Evolutionary conservation across 1,140 invertebrate species (phyloP), one percentile per base, ranked within the genome.

Genomic region (Scaptomyza pallida): DNA sequence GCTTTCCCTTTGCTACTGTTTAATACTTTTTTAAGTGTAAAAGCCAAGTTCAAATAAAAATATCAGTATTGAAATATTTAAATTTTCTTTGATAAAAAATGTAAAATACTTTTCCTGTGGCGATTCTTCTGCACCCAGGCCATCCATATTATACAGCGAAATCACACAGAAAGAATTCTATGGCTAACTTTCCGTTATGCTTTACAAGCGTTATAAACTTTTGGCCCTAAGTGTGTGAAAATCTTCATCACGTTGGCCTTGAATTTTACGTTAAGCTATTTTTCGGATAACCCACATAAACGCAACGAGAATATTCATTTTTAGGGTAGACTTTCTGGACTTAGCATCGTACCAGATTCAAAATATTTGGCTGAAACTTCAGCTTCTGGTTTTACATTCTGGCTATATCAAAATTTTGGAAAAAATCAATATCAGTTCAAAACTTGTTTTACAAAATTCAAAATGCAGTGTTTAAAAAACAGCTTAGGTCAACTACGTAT

Each of bases 331-430:
- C 47, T 19, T 62, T 19, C 15, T 19, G 59, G 37, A 16, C 3
- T 43, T n/a, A 26, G 15, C 9, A 47, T 52, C 23, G 9, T 47
- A 48, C 23, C 56, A 16, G 23, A 37, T 33, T 30, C 8, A 68
- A 56, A 30, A 3, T n/a, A n/a, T 60, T 30, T 4, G 3, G 33
- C 33, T 75, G 60, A 65, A 72, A 65, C 16, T 15, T 44, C 33
- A 47, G 21, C 44, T 9, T 6, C 19, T 23, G 50, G 17, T 26
- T 26, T 59, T 23, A 40, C 30, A 19, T 21, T 59, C 16, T 10
- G 13, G 1, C 21, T 48, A 0, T 52, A 64, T 26, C 3, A 16
- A 55, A 13, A 21, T 54, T 40, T 13, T 9, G 3, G 2, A 12
- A 19, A 26, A 23, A 26, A 23, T 44, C n/a, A 16, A 3, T 21